Evolutionary conservation across 2,113 vertebrate species (phyloP).

Genomic region (Gobius niger): DNA sequence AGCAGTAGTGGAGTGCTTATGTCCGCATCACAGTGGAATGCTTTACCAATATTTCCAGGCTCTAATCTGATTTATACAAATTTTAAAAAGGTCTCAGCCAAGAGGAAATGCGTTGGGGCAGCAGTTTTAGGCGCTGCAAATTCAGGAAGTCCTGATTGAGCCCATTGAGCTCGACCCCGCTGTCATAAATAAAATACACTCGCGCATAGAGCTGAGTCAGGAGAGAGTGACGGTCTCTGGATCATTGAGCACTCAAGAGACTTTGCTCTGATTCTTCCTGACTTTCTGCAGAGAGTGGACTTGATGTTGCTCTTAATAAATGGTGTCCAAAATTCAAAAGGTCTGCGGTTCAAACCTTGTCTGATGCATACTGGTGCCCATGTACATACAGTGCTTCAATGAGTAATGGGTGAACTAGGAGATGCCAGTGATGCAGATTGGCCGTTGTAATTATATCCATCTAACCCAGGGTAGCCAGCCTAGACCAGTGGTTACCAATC

Average conservation of each 20-base stretch:
- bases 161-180: constrained; percentile 22
- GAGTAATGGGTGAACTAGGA: too few species aligned
- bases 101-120: background rate
- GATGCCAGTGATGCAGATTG: too few species aligned
- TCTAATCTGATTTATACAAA: constrained; percentile 18
- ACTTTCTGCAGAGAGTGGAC: background rate
- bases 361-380: too few species aligned
- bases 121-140: constrained; percentile 3
- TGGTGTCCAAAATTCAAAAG: too few species aligned
- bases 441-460: too few species aligned
- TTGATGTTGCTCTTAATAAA: too few species aligned
- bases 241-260: constrained; percentile 15
- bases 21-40: background rate
- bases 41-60: constrained; percentile 57
- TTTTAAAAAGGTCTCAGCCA: background rate
- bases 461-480: too few species aligned
- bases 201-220: background rate
- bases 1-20: too few species aligned
- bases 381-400: too few species aligned
- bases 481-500: too few species aligned
- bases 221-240: background rate
- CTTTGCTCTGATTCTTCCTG: background rate
- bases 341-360: too few species aligned
- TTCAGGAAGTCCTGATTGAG: constrained; percentile 14
- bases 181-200: constrained; percentile 8